Percentiles rank a stretch among this genome's conserved stretches.
phyloP scores from a whole-genome alignment of 2,797 vertebrate genomes.

The Tympanoctomys barrerae region DNA sequence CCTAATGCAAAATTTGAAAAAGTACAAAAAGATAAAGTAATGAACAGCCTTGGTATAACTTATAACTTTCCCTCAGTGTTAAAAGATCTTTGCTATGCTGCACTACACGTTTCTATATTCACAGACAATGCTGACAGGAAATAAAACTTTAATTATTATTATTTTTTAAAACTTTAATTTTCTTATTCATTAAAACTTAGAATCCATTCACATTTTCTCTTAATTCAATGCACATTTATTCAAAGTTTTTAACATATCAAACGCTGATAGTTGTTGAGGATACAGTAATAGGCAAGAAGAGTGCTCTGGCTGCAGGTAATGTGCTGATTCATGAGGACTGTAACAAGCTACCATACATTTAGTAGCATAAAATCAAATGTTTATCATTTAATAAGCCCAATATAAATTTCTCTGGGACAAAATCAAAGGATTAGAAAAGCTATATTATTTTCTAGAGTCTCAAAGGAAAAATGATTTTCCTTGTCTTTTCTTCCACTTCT shows the following conservation, averaged over 20 bases:
- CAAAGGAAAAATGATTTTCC: not conserved
- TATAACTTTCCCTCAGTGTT: not conserved
- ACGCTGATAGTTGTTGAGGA: not conserved
- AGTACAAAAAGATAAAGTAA: constrained; percentile 7
- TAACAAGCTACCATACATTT: constrained; percentile 23
- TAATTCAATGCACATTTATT: constrained; percentile 41
- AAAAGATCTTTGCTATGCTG: not conserved
- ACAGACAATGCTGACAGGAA: constrained; percentile 23
- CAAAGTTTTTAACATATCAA: constrained; percentile 10
- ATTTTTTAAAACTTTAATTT: not conserved
- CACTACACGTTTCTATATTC: constrained; percentile 4
- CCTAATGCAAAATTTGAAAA: constrained; percentile 32
- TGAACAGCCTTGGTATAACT: not conserved
- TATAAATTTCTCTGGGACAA: not conserved
- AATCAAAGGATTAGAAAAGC: not conserved
- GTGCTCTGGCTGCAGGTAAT: not conserved
- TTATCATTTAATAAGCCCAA: not conserved
- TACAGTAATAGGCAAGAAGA: not conserved
- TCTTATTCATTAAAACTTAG: constrained; percentile 10
- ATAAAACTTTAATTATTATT: not conserved
- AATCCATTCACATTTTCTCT: not conserved
- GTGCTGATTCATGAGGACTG: not conserved
- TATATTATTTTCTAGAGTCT: not conserved
- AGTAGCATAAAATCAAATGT: not conserved
- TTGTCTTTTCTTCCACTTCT: not conserved